Percentiles rank a stretch among this genome's conserved stretches.
These are phyloP conservation scores for Papilio aristodemus DNA, from an alignment of 1,140 invertebrate genomes.

Conservation along the genomic window DNA sequence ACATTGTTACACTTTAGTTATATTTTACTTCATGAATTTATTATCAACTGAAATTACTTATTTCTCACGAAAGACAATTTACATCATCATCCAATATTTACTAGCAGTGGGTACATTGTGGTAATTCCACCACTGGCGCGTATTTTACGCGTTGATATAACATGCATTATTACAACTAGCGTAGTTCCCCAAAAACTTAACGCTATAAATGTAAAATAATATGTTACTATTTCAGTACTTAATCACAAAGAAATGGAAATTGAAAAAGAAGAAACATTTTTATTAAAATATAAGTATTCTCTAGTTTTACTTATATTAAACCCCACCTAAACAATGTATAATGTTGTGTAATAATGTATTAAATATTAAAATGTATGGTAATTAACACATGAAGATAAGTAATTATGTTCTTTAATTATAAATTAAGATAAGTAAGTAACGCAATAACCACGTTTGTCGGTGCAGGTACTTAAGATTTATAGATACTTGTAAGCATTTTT, in stretches of 20 bases:
- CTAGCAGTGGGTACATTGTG: too few relatives aligned
- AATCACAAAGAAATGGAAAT: neutral
- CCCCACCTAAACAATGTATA: neutral
- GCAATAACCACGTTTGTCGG: conserved; percentile 5
- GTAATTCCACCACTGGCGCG: too few relatives aligned
- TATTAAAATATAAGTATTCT: neutral
- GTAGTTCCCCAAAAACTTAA: too few relatives aligned
- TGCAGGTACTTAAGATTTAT: conserved; percentile 10
- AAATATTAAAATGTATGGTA: conserved; percentile 6
- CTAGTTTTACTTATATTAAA: neutral
- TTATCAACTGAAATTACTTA: neutral
- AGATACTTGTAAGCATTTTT: neutral
- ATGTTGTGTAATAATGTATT: neutral
- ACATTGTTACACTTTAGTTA: conserved; percentile 12
- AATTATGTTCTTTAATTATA: conserved; percentile 16
- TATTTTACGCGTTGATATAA: too few relatives aligned
- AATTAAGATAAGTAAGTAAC: conserved; percentile 16
- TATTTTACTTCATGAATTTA: neutral
- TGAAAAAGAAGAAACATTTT: neutral
- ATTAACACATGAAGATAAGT: neutral
- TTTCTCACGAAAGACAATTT: neutral
- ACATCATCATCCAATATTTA: neutral
- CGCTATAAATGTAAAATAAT: too few relatives aligned
- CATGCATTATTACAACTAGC: too few relatives aligned
- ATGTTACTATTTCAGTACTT: neutral